These are phyloP conservation scores for Seriola quinqueradiata DNA, from an alignment of 2,113 vertebrate genomes.

Conservation along the genomic window DNA sequence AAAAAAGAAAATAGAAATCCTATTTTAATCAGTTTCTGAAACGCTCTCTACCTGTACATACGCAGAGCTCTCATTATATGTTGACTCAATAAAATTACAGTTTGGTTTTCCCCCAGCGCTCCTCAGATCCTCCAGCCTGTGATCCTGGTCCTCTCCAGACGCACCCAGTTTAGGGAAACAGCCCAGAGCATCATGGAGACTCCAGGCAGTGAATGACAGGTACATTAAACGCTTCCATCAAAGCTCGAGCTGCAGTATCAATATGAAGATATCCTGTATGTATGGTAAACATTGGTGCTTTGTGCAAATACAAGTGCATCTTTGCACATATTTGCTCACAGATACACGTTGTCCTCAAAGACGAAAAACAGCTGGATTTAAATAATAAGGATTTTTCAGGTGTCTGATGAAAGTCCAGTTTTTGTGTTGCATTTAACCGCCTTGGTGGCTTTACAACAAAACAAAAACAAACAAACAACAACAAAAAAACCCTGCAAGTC, in stretches of 20 bases:
- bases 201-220: slow-evolving; percentile 22
- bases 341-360: slow-evolving; percentile 18
- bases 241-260: not conserved
- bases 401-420: not conserved
- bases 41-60: not conserved
- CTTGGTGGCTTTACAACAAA: not conserved
- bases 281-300: slow-evolving; percentile 43
- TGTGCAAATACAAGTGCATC: slow-evolving; percentile 39
- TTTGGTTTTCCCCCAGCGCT: slow-evolving; percentile 54
- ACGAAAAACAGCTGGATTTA: not conserved
- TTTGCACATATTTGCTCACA: slow-evolving; percentile 20
- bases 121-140: slow-evolving; percentile 60
- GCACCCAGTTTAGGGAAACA: slow-evolving; percentile 68
- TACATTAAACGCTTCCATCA: slow-evolving; percentile 31
- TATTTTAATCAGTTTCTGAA: not conserved
- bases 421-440: slow-evolving; percentile 4
- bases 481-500: slow-evolving; percentile 17
- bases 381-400: not conserved
- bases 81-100: slow-evolving; percentile 77
- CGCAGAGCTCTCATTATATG: slow-evolving; percentile 38
- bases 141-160: slow-evolving; percentile 58
- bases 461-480: not conserved
- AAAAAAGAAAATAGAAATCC: slow-evolving; percentile 2
- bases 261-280: slow-evolving; percentile 29
- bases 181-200: slow-evolving; percentile 49